Evolutionary conservation across 2,888 invertebrate species (phyloP), one percentile per base, ranked within the genome.

Genomic region (Beris morrisii): DNA sequence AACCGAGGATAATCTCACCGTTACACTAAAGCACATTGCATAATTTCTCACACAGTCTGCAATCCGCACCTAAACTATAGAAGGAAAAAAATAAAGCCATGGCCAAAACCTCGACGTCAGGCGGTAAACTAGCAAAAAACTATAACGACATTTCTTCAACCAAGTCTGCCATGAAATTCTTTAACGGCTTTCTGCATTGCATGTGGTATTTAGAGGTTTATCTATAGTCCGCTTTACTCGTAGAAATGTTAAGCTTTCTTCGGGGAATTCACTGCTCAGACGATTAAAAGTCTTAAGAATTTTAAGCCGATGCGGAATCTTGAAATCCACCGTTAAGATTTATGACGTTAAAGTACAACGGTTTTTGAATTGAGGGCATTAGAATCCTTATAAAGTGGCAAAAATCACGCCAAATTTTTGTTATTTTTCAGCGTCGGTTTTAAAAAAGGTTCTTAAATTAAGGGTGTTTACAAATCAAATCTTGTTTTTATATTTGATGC

Each of bases 81-180:
- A 5, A 12, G 22, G 30, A 52, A 15, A 11, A 28, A 28, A 52
- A 52, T 22, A 22, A 22, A 22, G 22, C 48, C 48, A 50, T 38
- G 28, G 50, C 32, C 13, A 31, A 13, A 48, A 6, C 30, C n/a
- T 12, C 31, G 6, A n/a, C 13, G 9, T 13, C 31, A 48, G 46
- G 59, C 15, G 13, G n/a, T n/a, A n/a, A n/a, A 50, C 43, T 59
- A 11, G 38, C 46, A 38, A 46, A 45, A 7, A 58, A 28, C 15
- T 13, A 6, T 6, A 31, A 31, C 59, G 59, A 48, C 59, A 59
- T 48, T 66, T 66, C 66, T 61, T 45, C 22, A 12, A 55, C 22
- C 61, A 66, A 66, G 52, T 45, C 55, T 66, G 53, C 55, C 66
- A 55, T 61, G 61, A 66, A 66, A 66, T 66, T 66, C 66, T 61